Evolutionary conservation across 2,888 invertebrate species (phyloP).

Genomic region (Drosophila picticornis): DNA sequence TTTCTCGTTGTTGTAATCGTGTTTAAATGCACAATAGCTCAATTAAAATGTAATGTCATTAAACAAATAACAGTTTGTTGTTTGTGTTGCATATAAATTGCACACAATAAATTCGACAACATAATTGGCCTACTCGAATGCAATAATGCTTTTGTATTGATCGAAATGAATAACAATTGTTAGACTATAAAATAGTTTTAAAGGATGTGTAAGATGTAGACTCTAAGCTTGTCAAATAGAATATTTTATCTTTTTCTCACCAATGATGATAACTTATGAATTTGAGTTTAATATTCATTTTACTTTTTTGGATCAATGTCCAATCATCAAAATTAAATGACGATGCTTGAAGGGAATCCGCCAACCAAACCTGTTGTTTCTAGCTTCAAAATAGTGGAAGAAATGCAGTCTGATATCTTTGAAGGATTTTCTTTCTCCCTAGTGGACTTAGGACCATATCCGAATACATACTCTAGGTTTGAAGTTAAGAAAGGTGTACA

Average conservation of each 20-base stretch:
- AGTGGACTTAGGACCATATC: neutral
- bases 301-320: neutral
- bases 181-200: neutral
- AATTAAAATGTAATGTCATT: constrained; percentile 71
- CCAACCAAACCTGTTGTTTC: neutral
- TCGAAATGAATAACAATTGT: neutral
- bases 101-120: constrained; percentile 11
- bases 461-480: neutral
- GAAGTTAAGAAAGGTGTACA: neutral
- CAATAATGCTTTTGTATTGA: neutral
- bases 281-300: neutral
- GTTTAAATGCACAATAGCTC: constrained; percentile 55
- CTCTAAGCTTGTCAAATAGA: neutral
- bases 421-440: neutral
- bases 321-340: neutral
- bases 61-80: constrained; percentile 57
- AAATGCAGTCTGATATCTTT: neutral
- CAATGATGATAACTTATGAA: neutral
- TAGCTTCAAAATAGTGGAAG: neutral
- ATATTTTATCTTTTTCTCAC: neutral
- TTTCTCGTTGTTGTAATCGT: constrained; percentile 26
- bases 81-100: constrained; percentile 40
- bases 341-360: neutral
- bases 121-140: neutral
- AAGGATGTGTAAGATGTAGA: neutral